Evolutionary conservation across 2,888 invertebrate genomes (phyloP).

Genomic region (Latrodectus hesperus): DNA sequence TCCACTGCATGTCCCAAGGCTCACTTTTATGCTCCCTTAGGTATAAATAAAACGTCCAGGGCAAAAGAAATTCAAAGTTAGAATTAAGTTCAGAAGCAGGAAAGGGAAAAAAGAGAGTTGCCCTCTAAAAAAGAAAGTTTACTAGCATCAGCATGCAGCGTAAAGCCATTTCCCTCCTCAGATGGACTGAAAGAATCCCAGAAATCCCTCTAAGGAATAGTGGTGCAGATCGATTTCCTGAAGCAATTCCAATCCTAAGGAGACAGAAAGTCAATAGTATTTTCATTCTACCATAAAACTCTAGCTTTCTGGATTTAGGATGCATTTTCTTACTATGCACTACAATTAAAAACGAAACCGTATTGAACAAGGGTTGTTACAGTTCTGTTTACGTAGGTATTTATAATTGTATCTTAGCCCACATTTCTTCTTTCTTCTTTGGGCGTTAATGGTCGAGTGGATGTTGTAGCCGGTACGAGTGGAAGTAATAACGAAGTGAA

Average conservation of each 20-base stretch:
- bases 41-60: conserved; percentile 7
- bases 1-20: neutral
- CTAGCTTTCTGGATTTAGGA: neutral
- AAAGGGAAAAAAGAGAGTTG: conserved; percentile 31
- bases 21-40: neutral
- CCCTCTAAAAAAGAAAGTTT: neutral
- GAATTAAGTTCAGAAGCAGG: neutral
- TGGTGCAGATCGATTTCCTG: conserved; percentile 14
- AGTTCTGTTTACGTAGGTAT: neutral
- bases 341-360: neutral
- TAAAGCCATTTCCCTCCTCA: conserved; percentile 49
- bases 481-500: too few relatives aligned
- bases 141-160: conserved; percentile 34
- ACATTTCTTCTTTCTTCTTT: neutral
- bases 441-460: too few relatives aligned
- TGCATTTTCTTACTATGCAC: neutral
- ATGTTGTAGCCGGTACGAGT: too few relatives aligned
- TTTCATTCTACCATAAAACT: neutral
- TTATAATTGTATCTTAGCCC: neutral
- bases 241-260: too few relatives aligned
- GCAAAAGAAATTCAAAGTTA: neutral
- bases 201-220: conserved; percentile 11
- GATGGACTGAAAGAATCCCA: conserved; percentile 27
- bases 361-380: neutral
- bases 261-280: conserved; percentile 5